Evolutionary conservation across 1,140 invertebrate species (phyloP).

Genomic region (Drosophila baimaii): DNA sequence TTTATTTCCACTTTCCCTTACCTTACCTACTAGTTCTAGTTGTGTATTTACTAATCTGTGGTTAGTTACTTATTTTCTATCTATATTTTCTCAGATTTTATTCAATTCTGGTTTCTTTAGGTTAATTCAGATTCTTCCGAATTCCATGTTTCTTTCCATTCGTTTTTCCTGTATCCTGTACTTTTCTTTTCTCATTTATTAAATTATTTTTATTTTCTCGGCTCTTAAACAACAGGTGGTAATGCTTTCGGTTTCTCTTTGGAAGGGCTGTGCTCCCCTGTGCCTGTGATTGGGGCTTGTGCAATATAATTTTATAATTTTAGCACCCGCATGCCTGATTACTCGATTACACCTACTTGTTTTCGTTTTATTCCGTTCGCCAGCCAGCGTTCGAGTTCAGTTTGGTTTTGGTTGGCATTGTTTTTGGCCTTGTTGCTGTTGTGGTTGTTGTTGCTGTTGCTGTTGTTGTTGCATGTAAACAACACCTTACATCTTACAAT

Average conservation of each 20-base stretch:
- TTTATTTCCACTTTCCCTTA: background rate
- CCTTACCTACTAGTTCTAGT: background rate
- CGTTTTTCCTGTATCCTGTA: background rate
- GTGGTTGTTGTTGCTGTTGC: background rate
- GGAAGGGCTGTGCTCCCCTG: conserved; percentile 4
- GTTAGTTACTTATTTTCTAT: background rate
- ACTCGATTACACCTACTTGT: conserved; percentile 63
- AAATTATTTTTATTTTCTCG: background rate
- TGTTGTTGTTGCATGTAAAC: conserved; percentile 68
- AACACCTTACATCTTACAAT: conserved; percentile 60
- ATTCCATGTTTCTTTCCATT: background rate
- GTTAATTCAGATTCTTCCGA: background rate
- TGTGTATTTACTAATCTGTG: background rate
- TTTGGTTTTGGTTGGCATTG: conserved; percentile 21
- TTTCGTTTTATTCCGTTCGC: conserved; percentile 11
- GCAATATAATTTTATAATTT: conserved; percentile 71
- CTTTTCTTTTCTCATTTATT: background rate
- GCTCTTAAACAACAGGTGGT: conserved; percentile 2
- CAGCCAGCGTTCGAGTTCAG: conserved; percentile 18
- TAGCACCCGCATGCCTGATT: conserved; percentile 79
- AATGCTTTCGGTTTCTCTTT: conserved; percentile 1
- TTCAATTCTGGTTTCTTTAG: too few relatives aligned
- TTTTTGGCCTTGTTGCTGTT: conserved; percentile 25
- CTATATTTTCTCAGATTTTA: background rate
- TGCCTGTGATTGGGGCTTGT: conserved; percentile 42